phyloP scores from a whole-genome alignment of 2,113 vertebrate genomes.

The Origma solitaria region DNA sequence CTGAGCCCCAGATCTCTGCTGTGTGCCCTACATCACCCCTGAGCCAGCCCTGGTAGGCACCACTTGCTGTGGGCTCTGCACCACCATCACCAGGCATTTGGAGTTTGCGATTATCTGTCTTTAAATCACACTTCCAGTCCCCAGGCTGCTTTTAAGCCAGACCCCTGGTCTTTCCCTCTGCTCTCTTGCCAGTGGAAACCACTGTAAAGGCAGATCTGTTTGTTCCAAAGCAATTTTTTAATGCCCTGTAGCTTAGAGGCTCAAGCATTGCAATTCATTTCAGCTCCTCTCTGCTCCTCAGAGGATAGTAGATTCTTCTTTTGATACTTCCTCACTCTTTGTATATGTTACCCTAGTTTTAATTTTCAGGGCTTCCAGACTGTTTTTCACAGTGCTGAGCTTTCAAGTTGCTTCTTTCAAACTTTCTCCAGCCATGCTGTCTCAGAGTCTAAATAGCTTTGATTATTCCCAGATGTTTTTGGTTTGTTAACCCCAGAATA shows the following conservation, averaged over 20 bases:
- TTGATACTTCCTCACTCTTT: slow-evolving; percentile 15
- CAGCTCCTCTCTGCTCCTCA: neutral
- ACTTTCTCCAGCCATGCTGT: slow-evolving; percentile 44
- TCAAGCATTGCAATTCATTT: slow-evolving; percentile 6
- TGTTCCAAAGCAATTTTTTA: slow-evolving; percentile 16
- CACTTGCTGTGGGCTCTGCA: accelerated
- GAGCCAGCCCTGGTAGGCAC: neutral
- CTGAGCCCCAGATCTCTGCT: accelerated
- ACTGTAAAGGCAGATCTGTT: neutral
- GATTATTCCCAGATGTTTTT: slow-evolving; percentile 49
- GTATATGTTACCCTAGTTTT: slow-evolving; percentile 38
- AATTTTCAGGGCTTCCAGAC: slow-evolving; percentile 45
- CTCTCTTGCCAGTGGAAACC: neutral
- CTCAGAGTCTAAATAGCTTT: slow-evolving; percentile 35
- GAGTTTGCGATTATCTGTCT: neutral
- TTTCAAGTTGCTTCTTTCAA: slow-evolving; percentile 52
- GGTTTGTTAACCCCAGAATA: slow-evolving; percentile 6
- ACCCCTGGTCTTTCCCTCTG: neutral
- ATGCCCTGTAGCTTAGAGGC: slow-evolving; percentile 14
- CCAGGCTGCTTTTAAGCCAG: neutral
- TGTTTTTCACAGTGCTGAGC: slow-evolving; percentile 31
- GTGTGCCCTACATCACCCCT: neutral
- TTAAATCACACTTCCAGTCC: neutral
- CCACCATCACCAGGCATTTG: neutral
- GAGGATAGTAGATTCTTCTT: slow-evolving; percentile 30